Percentiles rank a stretch among this genome's conserved stretches.
These are phyloP conservation scores for Tauraco hartlaubi DNA, from an alignment of 2,797 vertebrate genomes.

Conservation along the genomic window DNA sequence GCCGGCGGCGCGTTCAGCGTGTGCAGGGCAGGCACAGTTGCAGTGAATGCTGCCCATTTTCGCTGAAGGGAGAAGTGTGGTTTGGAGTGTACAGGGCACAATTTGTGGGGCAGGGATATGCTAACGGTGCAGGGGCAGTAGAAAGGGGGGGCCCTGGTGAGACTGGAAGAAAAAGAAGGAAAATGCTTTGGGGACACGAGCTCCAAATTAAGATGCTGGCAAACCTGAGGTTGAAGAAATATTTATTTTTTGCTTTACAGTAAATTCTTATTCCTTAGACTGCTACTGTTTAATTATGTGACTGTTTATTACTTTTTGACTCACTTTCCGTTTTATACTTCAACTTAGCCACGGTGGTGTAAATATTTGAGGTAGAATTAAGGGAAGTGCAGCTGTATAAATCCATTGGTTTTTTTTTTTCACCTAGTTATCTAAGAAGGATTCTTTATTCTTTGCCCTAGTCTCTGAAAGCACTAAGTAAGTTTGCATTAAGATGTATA, in stretches of 20 bases:
- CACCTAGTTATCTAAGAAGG: constrained; percentile 50
- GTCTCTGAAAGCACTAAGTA: neutral
- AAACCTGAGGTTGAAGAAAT: constrained; percentile 57
- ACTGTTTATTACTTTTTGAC: constrained; percentile 55
- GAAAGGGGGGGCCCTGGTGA: neutral
- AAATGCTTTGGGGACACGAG: constrained; percentile 1
- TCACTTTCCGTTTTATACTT: constrained; percentile 45
- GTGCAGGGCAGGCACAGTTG: neutral
- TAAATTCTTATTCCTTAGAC: constrained; percentile 52
- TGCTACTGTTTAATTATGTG: constrained; percentile 69
- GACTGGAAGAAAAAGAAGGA: neutral
- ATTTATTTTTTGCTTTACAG: constrained; percentile 64
- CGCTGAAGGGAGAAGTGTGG: neutral
- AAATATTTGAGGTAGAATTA: constrained; percentile 73
- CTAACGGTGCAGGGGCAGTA: neutral
- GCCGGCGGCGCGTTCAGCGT: neutral
- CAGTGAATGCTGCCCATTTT: constrained; percentile 53
- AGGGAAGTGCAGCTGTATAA: constrained; percentile 52
- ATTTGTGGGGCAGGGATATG: constrained; percentile 10
- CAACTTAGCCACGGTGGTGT: neutral
- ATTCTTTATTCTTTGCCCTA: constrained; percentile 47
- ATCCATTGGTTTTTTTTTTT: constrained; percentile 16
- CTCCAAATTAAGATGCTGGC: constrained; percentile 55
- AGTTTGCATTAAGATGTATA: neutral
- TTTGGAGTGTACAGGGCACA: constrained; percentile 20